These are phyloP conservation scores for Lysandra coridon DNA, from an alignment of 2,888 invertebrate species.

Conservation along the genomic window DNA sequence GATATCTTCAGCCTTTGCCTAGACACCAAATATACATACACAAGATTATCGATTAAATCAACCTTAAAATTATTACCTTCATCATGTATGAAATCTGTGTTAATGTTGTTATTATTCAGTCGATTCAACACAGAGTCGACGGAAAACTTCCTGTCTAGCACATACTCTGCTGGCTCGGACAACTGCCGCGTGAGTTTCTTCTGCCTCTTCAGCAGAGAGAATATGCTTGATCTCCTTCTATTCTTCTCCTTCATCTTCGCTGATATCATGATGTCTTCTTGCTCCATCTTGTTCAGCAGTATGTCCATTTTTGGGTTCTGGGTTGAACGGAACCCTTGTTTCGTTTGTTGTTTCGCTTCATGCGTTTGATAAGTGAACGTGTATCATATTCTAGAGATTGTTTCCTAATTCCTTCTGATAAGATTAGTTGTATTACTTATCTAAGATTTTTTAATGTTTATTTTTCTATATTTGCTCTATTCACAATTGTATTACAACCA, in stretches of 20 bases:
- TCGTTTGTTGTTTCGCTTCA: neutral
- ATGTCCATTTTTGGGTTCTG: slow-evolving; percentile 18
- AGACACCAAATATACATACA: neutral
- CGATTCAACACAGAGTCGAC: slow-evolving; percentile 65
- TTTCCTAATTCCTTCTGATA: neutral
- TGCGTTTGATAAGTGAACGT: too few species aligned
- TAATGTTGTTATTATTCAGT: slow-evolving; percentile 50
- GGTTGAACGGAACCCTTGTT: neutral
- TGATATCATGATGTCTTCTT: slow-evolving; percentile 50
- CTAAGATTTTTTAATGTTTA: neutral
- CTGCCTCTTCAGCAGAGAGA: slow-evolving; percentile 59
- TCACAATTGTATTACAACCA: too few species aligned
- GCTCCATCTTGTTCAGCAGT: slow-evolving; percentile 49
- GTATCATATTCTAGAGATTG: neutral
- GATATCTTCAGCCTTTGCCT: too few species aligned
- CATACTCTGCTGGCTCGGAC: slow-evolving; percentile 55
- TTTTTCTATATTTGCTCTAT: neutral
- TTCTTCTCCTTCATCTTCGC: slow-evolving; percentile 57
- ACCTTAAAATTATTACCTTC: slow-evolving; percentile 50
- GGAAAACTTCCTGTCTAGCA: slow-evolving; percentile 59
- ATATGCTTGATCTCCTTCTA: slow-evolving; percentile 63
- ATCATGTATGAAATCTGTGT: slow-evolving; percentile 43
- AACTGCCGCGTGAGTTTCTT: slow-evolving; percentile 63
- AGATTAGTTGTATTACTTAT: neutral
- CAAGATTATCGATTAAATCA: neutral